Conservation (phyloP, 2,113 vertebrate species). For the Hipposideros armiger region DNA sequence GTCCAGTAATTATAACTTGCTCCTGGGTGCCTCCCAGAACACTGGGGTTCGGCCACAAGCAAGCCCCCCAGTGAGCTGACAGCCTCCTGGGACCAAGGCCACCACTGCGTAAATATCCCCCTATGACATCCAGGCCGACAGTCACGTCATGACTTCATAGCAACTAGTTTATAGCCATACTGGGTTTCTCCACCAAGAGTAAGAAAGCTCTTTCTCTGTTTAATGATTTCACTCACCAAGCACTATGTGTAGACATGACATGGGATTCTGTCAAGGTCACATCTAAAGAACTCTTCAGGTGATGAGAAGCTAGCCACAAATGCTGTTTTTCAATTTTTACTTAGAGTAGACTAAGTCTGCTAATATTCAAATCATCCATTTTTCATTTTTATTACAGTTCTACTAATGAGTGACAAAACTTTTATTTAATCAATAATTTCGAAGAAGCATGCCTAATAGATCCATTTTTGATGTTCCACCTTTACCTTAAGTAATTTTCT, state of each 20-base stretch:
- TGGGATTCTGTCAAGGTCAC: background rate
- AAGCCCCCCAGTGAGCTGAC: no score
- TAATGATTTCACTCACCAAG: background rate
- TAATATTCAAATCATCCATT: background rate
- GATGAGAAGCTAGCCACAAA: background rate
- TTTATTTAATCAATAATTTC: background rate
- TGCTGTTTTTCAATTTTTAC: background rate
- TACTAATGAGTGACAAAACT: background rate
- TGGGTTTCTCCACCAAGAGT: background rate
- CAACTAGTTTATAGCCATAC: background rate
- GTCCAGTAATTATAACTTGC: no score
- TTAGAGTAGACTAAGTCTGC: background rate
- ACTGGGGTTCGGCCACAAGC: background rate
- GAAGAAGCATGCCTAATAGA: background rate
- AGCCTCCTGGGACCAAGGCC: no score
- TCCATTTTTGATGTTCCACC: background rate
- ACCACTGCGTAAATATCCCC: fast-evolving
- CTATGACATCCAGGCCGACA: fast-evolving
- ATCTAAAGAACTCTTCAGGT: background rate
- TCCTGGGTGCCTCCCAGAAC: fast-evolving
- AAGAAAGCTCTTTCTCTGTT: background rate
- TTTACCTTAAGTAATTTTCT: background rate
- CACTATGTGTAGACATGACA: background rate
- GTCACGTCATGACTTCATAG: fast-evolving
- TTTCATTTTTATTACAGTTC: background rate